phyloP scores from a whole-genome alignment of 2,113 vertebrate genomes.

The Hippocampus barbouri region DNA sequence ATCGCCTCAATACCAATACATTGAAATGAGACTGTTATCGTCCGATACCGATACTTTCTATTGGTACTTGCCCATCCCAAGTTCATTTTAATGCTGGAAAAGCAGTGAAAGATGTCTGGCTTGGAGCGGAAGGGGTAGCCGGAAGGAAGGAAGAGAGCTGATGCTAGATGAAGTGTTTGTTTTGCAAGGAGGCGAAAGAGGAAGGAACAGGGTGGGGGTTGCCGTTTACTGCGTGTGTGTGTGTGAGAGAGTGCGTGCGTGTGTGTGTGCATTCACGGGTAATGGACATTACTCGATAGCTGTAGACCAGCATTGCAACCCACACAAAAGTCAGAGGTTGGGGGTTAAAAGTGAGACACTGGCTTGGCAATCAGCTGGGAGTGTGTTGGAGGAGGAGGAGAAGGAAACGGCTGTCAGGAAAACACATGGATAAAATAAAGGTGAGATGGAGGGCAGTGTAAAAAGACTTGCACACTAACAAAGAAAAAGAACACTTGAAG shows the following conservation, averaged over 20 bases:
- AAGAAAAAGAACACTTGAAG: conserved; percentile 22
- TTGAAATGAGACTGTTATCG: no score
- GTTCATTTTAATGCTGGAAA: conserved; percentile 16
- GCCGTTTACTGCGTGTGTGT: conserved; percentile 30
- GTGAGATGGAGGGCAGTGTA: conserved; percentile 37
- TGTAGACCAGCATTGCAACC: conserved; percentile 8
- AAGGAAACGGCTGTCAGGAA: conserved; percentile 36
- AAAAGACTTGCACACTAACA: conserved; percentile 33
- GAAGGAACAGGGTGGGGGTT: conserved; percentile 34
- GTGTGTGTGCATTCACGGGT: conserved; percentile 21
- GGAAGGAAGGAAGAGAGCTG: conserved; percentile 53
- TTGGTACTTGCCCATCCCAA: no score
- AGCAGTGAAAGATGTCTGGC: conserved; percentile 32
- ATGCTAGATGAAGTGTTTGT: conserved; percentile 54
- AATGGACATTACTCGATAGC: conserved; percentile 51
- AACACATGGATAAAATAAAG: conserved; percentile 34
- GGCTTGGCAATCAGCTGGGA: conserved; percentile 45
- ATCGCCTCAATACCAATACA: no score
- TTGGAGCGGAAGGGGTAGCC: conserved; percentile 32
- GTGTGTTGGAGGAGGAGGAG: conserved; percentile 15
- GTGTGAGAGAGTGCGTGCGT: neutral
- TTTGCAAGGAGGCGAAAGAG: conserved; percentile 45
- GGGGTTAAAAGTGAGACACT: conserved; percentile 51
- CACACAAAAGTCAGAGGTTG: conserved; percentile 38
- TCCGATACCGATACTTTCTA: no score